Evolutionary conservation across 2,888 invertebrate species (phyloP).

Genomic region (Pardosa pseudoannulata): DNA sequence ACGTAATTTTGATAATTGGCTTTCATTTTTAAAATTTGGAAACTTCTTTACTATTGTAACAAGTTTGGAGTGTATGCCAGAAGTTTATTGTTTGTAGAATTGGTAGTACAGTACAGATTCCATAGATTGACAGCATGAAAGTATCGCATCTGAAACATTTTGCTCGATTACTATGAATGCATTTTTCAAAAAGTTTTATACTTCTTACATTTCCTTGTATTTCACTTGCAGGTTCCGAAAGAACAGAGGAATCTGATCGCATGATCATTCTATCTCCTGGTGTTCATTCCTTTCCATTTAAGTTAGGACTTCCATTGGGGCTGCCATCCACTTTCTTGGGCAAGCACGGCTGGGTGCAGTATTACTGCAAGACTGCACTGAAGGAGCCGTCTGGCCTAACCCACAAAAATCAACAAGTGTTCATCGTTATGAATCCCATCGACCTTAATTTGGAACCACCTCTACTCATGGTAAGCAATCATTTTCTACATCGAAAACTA

Average conservation of each 20-base stretch:
- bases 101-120: no score
- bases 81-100: no score
- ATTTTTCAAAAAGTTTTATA: neutral
- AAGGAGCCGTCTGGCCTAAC: conserved; percentile 92
- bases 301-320: conserved; percentile 91
- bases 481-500: no score
- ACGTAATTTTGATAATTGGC: no score
- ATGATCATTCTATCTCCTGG: conserved; percentile 90
- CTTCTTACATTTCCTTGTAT: neutral
- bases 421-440: conserved; percentile 96
- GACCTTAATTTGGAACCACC: conserved; percentile 93
- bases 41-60: no score
- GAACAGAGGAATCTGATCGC: conserved; percentile 58
- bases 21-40: no score
- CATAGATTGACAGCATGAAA: no score
- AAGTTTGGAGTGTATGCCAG: no score
- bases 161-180: no score
- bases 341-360: conserved; percentile 96
- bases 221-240: conserved; percentile 33
- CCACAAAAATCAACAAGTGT: conserved; percentile 97
- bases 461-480: conserved; percentile 85
- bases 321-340: conserved; percentile 94
- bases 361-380: conserved; percentile 92
- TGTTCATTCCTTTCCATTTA: conserved; percentile 96
- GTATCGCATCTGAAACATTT: no score